Evolutionary conservation across 2,113 vertebrate genomes (phyloP).

Genomic region (Prochilodus magdalenae): DNA sequence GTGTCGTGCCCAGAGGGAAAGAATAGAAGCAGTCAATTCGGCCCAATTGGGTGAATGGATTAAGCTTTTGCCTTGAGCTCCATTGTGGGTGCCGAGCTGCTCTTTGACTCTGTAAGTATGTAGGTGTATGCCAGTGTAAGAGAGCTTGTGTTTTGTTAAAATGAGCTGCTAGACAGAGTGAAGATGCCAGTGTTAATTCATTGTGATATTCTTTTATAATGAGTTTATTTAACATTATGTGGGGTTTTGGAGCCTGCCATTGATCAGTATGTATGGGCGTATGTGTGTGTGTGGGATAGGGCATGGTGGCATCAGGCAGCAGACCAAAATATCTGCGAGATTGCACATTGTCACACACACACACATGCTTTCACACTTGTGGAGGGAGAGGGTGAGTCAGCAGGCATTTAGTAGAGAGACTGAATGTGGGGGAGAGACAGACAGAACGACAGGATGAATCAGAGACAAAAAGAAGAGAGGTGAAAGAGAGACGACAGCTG

Average conservation of each 20-base stretch:
- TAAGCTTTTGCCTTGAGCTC: neutral
- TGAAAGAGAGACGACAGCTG: constrained; percentile 31
- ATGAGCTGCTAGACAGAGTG: neutral
- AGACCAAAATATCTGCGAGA: constrained; percentile 33
- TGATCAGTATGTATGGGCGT: constrained; percentile 17
- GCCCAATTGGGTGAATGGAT: neutral
- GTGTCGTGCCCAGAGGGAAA: constrained; percentile 22
- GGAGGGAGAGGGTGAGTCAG: constrained; percentile 42
- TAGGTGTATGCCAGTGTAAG: constrained; percentile 10
- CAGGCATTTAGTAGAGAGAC: neutral
- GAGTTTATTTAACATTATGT: neutral
- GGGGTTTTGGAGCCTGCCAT: neutral
- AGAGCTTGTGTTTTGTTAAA: neutral
- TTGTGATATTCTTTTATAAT: neutral
- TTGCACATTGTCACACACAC: constrained; percentile 9
- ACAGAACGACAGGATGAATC: constrained; percentile 19
- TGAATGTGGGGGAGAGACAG: constrained; percentile 19
- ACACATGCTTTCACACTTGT: constrained; percentile 17
- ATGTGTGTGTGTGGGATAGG: constrained; percentile 28
- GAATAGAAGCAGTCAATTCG: neutral
- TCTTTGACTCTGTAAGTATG: constrained; percentile 1
- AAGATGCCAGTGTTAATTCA: neutral
- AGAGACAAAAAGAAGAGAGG: constrained; percentile 2
- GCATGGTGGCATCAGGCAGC: constrained; percentile 37
- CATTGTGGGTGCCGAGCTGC: neutral